Evolutionary conservation across 2,797 vertebrate species (phyloP).

Genomic region (Protosalanx chinensis): DNA sequence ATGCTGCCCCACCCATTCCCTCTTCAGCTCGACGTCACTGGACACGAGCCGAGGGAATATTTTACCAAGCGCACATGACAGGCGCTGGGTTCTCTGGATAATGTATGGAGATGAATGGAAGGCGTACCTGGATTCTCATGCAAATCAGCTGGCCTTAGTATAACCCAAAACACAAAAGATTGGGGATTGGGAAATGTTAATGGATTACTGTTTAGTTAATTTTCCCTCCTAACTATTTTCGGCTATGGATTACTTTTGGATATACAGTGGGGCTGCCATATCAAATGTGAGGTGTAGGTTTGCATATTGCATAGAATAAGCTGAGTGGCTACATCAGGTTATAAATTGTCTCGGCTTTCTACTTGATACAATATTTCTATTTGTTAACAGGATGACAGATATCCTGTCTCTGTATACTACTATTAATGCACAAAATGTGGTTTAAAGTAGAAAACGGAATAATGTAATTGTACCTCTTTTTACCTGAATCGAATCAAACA

Average conservation of each 20-base stretch:
- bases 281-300: background rate
- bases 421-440: background rate
- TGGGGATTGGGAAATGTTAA: background rate
- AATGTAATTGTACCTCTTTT: background rate
- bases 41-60: constrained; percentile 44
- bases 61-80: constrained; percentile 43
- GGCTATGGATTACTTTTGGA: background rate
- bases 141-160: background rate
- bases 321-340: background rate
- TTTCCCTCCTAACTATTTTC: too few relatives aligned
- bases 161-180: background rate
- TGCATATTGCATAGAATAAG: background rate
- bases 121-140: constrained; percentile 19
- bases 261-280: background rate
- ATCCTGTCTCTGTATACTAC: background rate
- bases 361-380: background rate
- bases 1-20: constrained; percentile 33
- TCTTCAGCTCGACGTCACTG: constrained; percentile 48
- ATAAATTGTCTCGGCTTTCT: background rate
- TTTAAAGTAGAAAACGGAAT: background rate
- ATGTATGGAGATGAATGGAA: constrained; percentile 43
- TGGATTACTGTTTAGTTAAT: too few relatives aligned
- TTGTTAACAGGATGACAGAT: background rate
- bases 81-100: constrained; percentile 29
- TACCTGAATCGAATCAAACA: constrained; percentile 4